Conservation (phyloP, 35 echinoderm and acorn worm genomes). For the Nesometra sesokonis region DNA sequence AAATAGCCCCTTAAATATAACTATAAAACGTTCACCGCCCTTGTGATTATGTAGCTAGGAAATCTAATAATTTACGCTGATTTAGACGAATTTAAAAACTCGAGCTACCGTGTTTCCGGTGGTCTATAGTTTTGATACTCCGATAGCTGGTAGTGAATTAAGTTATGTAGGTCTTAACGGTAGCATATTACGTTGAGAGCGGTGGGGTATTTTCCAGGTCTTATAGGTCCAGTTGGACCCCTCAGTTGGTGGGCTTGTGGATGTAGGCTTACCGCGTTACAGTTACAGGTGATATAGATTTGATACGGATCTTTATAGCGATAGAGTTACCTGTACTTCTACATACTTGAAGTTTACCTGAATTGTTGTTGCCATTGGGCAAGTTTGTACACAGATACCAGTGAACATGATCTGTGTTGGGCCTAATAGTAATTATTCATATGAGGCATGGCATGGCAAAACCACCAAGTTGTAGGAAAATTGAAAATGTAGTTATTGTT, state of each 20-base stretch:
- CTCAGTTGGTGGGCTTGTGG: background rate
- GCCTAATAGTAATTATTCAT: too few species aligned
- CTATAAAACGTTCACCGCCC: background rate
- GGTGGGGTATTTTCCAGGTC: background rate
- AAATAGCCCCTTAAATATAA: background rate
- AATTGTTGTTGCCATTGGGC: background rate
- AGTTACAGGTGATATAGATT: background rate
- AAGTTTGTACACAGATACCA: too few species aligned
- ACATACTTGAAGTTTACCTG: background rate
- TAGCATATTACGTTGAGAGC: too few species aligned
- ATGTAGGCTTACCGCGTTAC: background rate
- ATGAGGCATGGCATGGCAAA: too few species aligned
- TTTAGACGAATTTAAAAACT: background rate
- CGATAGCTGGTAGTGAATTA: too few species aligned
- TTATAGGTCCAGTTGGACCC: background rate
- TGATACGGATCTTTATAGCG: background rate
- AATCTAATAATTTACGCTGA: background rate
- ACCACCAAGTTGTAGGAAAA: too few species aligned
- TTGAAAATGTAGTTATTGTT: too few species aligned
- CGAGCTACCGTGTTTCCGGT: background rate
- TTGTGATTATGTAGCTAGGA: background rate
- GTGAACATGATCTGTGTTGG: too few species aligned
- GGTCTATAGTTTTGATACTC: too few species aligned
- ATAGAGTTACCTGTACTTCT: background rate
- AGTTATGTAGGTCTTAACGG: too few species aligned